Conservation (phyloP, 2,797 vertebrate genomes). For the Lycodopsis pacificus region DNA sequence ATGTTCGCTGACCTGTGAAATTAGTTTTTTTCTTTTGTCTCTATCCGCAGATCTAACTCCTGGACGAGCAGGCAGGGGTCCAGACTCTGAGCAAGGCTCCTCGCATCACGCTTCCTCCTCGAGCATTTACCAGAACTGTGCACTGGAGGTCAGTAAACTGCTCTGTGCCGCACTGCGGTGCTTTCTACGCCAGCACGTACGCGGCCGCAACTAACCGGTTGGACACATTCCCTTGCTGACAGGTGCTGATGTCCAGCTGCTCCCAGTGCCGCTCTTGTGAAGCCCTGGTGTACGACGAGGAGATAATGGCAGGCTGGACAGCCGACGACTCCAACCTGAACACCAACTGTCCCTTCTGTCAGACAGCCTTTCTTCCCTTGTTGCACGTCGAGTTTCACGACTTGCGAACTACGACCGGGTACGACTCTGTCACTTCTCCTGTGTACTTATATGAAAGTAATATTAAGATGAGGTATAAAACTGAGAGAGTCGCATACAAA, state of each 20-base stretch:
- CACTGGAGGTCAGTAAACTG: conserved; percentile 91
- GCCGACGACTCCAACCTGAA: conserved; percentile 98
- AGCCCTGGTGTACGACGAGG: conserved; percentile 96
- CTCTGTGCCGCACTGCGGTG: background rate
- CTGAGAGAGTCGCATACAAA: background rate
- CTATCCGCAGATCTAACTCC: conserved; percentile 72
- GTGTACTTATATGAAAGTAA: background rate
- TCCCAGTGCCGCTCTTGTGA: conserved; percentile 93
- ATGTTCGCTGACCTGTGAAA: background rate
- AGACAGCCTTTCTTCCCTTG: conserved; percentile 91
- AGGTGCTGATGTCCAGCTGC: conserved; percentile 99
- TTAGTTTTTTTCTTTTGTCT: conserved; percentile 2
- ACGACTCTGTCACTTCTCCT: conserved; percentile 20
- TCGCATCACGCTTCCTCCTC: conserved; percentile 94
- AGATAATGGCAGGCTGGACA: conserved; percentile 99
- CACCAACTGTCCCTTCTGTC: conserved; percentile 95
- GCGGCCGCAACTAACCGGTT: background rate
- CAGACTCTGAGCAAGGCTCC: conserved; percentile 91
- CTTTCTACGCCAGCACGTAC: background rate
- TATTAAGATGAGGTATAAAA: background rate
- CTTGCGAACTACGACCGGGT: conserved; percentile 90
- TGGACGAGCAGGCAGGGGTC: conserved; percentile 84
- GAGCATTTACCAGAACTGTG: conserved; percentile 96
- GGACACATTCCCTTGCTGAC: background rate
- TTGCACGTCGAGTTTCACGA: conserved; percentile 97